A percentile compares a stretch with the other conserved stretches of the same genome.
These are phyloP conservation scores for Harpagifer antarcticus DNA, from an alignment of 2,797 vertebrate species.

Conservation along the genomic window DNA sequence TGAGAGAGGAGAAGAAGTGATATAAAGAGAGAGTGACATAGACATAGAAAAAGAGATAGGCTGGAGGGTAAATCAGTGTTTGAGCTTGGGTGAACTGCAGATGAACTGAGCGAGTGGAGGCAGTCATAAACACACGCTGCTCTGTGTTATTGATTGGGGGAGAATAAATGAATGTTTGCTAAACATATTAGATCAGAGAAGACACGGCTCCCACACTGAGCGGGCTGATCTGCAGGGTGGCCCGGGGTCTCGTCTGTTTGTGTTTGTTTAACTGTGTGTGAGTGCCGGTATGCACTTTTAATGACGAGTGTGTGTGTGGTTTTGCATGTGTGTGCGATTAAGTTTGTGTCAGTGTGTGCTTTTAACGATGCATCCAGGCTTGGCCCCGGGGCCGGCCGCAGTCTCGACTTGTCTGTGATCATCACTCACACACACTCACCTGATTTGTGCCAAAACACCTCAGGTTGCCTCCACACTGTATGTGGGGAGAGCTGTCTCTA, in stretches of 20 bases:
- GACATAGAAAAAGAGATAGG: conserved; percentile 19
- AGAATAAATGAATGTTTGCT: conserved; percentile 84
- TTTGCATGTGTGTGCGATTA: conserved; percentile 24
- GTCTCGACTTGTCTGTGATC: conserved; percentile 54
- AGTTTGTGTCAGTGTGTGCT: conserved; percentile 13
- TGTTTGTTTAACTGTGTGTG: conserved; percentile 63
- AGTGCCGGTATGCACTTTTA: conserved; percentile 43
- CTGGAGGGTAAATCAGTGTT: conserved; percentile 43
- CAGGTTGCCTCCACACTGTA: conserved; percentile 72
- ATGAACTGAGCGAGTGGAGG: conserved; percentile 78
- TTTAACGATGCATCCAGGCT: conserved; percentile 42
- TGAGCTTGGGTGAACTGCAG: conserved; percentile 75
- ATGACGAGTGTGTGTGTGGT: conserved; percentile 36
- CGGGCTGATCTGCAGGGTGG: conserved; percentile 77
- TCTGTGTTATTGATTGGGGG: conserved; percentile 79
- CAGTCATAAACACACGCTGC: conserved; percentile 80
- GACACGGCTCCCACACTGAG: conserved; percentile 67
- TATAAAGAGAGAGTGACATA: conserved; percentile 21
- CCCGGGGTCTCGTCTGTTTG: conserved; percentile 58
- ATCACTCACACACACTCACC: conserved; percentile 26
- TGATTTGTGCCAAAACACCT: conserved; percentile 68
- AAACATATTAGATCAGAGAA: conserved; percentile 82
- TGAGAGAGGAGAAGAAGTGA: conserved; percentile 28
- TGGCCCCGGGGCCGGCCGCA: conserved; percentile 20
- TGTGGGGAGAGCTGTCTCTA: conserved; percentile 86